Conservation (phyloP, 2,797 vertebrate genomes). For the Rhinella marina region DNA sequence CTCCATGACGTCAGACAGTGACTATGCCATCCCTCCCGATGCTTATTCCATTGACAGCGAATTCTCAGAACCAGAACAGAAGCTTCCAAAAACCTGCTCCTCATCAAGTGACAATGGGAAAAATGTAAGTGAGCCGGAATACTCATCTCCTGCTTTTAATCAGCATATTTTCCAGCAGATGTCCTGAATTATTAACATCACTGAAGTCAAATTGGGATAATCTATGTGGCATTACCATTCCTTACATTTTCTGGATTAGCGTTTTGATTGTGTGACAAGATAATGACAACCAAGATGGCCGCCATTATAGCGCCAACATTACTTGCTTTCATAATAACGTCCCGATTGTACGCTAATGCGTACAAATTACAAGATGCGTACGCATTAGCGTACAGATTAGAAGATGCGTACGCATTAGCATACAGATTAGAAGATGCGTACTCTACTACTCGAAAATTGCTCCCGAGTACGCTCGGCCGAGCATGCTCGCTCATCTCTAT, state of each 20-base stretch:
- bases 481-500: too few species aligned
- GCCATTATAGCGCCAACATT: background rate
- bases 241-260: background rate
- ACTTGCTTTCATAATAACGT: background rate
- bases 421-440: too few species aligned
- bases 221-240: background rate
- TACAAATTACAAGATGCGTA: too few species aligned
- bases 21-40: conserved; percentile 97
- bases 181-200: background rate
- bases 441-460: too few species aligned
- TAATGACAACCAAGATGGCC: background rate
- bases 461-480: too few species aligned
- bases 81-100: conserved; percentile 90
- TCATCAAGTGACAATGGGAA: conserved; percentile 85
- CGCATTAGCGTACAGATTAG: too few species aligned
- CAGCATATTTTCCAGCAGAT: conserved; percentile 1
- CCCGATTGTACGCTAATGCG: too few species aligned
- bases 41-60: conserved; percentile 93
- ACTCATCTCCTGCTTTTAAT: background rate
- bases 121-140: conserved; percentile 78
- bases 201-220: background rate
- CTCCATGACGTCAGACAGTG: conserved; percentile 92
- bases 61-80: conserved; percentile 92
- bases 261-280: background rate
- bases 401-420: too few species aligned